A percentile compares a stretch with the other conserved stretches of the same genome.
Evolutionary conservation across 2,113 vertebrate species (phyloP).

Genomic region (Callocephalon fimbriatum): DNA sequence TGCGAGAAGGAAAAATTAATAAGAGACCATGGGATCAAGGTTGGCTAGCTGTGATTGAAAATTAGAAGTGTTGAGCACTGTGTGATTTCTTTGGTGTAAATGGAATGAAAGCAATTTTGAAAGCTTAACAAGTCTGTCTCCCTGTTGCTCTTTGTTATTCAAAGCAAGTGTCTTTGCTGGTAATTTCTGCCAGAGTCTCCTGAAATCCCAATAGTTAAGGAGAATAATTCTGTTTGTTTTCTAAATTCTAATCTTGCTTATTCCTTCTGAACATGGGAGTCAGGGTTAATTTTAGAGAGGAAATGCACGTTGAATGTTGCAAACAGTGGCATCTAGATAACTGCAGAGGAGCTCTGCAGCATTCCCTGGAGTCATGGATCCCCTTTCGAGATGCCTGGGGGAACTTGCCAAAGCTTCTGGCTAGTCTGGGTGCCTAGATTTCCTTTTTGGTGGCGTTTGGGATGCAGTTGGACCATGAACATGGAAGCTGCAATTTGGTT

Average conservation of each 20-base stretch:
- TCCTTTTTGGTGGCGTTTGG: neutral
- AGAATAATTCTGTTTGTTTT: neutral
- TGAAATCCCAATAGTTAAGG: neutral
- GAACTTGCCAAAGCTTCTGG: neutral
- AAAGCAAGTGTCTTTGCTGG: neutral
- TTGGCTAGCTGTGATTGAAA: slow-evolving; percentile 30
- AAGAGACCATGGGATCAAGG: neutral
- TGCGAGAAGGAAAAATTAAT: slow-evolving; percentile 1
- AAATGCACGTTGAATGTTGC: neutral
- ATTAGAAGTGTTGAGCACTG: slow-evolving; percentile 27
- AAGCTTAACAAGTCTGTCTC: slow-evolving; percentile 25
- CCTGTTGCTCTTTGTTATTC: slow-evolving; percentile 36
- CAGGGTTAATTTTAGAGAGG: neutral
- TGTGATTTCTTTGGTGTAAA: slow-evolving; percentile 41
- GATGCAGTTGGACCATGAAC: neutral
- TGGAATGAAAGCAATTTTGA: slow-evolving; percentile 35
- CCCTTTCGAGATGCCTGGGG: neutral
- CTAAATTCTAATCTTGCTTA: neutral
- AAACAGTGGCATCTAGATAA: neutral
- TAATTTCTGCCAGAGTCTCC: neutral
- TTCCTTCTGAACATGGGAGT: neutral
- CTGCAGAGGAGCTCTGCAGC: neutral
- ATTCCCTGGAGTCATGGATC: neutral
- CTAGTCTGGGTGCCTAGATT: neutral
- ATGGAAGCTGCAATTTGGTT: neutral